Conservation (phyloP, 2,113 vertebrate species). For the Larimichthys crocea region DNA sequence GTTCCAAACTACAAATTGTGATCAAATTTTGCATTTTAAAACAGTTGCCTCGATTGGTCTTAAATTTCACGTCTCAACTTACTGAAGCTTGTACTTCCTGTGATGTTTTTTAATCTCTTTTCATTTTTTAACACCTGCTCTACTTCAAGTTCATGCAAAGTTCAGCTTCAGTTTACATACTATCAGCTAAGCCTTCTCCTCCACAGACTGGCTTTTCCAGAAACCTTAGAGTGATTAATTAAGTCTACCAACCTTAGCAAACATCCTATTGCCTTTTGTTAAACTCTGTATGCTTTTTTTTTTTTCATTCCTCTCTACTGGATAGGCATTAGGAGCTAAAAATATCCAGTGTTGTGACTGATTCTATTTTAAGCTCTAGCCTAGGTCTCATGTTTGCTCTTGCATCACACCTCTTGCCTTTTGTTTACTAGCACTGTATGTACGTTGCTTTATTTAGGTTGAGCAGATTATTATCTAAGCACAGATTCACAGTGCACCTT, state of each 20-base stretch:
- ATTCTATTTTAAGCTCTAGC: constrained; percentile 62
- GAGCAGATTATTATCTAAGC: not conserved
- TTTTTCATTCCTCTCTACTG: not conserved
- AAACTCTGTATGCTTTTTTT: not conserved
- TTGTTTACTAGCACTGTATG: not conserved
- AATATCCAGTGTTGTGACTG: constrained; percentile 43
- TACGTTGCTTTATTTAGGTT: not conserved
- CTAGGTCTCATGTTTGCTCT: constrained; percentile 22
- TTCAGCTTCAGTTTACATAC: not conserved
- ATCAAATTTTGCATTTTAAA: not conserved
- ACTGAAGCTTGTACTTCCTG: not conserved
- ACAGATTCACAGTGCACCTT: too few relatives aligned
- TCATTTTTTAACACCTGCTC: not conserved
- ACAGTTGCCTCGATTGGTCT: not conserved
- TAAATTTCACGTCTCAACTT: not conserved
- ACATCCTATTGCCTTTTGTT: not conserved
- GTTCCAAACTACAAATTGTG: not conserved
- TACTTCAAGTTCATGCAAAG: not conserved
- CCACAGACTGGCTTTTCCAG: not conserved
- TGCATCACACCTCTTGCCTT: constrained; percentile 28
- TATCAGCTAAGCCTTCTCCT: not conserved
- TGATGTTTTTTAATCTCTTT: not conserved
- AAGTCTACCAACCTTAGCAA: not conserved
- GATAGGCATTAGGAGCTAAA: constrained; percentile 28
- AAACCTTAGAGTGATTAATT: not conserved